Evolutionary conservation across 1,140 invertebrate genomes (phyloP).

Genomic region (Tachypleus tridentatus): DNA sequence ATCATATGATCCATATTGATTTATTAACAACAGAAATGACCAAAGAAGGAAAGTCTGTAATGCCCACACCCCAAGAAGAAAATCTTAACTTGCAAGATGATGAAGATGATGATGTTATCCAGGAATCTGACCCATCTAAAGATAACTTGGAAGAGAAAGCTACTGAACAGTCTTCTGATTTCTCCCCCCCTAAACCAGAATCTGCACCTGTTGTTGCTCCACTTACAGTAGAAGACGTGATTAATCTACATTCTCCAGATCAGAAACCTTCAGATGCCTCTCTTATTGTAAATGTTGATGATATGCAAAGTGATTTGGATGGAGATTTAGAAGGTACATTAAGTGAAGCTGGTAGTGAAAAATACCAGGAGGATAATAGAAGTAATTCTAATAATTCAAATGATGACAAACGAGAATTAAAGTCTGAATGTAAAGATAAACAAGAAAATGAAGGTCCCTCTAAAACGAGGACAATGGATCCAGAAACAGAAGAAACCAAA

Average conservation of each 20-base stretch:
- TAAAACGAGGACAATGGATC: constrained; percentile 1
- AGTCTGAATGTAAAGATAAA: not conserved
- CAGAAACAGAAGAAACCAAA: not conserved
- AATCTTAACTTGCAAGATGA: too few relatives aligned
- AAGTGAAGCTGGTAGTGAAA: constrained; percentile 8
- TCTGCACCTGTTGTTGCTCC: constrained; percentile 14
- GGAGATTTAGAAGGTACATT: constrained; percentile 22
- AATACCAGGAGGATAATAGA: too few relatives aligned
- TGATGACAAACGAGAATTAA: too few relatives aligned
- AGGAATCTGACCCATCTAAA: too few relatives aligned
- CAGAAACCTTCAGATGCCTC: constrained; percentile 23
- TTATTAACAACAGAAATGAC: too few relatives aligned
- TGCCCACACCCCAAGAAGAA: too few relatives aligned
- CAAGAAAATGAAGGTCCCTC: not conserved
- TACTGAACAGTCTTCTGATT: too few relatives aligned
- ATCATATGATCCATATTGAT: too few relatives aligned
- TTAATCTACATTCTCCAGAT: constrained; percentile 18
- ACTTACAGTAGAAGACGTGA: constrained; percentile 22
- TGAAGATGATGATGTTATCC: too few relatives aligned
- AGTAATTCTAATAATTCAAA: too few relatives aligned
- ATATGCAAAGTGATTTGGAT: constrained; percentile 33
- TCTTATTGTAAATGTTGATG: constrained; percentile 32
- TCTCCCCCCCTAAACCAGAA: constrained; percentile 16
- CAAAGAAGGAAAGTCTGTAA: too few relatives aligned
- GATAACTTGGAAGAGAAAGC: too few relatives aligned